These are phyloP conservation scores for Eupleurogrammus muticus DNA, from an alignment of 2,797 vertebrate species.

Conservation along the genomic window DNA sequence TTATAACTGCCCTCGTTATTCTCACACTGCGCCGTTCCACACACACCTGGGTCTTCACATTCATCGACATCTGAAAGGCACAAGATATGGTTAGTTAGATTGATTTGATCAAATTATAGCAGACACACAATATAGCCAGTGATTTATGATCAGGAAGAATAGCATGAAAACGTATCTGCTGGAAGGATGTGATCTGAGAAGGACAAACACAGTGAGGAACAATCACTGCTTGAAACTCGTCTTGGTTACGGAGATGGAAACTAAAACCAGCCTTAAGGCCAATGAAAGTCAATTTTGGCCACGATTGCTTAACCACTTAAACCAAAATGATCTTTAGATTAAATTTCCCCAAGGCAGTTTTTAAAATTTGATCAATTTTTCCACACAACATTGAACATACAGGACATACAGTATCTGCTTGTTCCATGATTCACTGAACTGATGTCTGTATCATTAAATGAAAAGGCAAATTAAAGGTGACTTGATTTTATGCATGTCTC, in stretches of 20 bases:
- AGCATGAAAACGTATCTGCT: neutral
- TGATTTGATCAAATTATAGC: neutral
- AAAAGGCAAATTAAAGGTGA: neutral
- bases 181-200: neutral
- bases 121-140: neutral
- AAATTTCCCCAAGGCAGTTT: neutral
- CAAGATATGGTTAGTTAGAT: slow-evolving; percentile 18
- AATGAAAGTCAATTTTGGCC: neutral
- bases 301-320: neutral
- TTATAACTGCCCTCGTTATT: slow-evolving; percentile 88
- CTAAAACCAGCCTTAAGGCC: neutral
- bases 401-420: neutral
- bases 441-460: slow-evolving; percentile 4
- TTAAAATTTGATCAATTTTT: neutral
- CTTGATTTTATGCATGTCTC: neutral
- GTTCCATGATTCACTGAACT: neutral
- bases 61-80: slow-evolving; percentile 91
- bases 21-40: slow-evolving; percentile 89
- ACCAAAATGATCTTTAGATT: neutral
- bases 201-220: slow-evolving; percentile 7
- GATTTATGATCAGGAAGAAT: neutral
- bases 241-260: neutral
- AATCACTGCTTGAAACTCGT: too few relatives aligned
- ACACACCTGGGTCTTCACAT: slow-evolving; percentile 84
- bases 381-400: neutral